Conservation (phyloP, 1,140 invertebrate species). For the Agraylea sexmaculata region DNA sequence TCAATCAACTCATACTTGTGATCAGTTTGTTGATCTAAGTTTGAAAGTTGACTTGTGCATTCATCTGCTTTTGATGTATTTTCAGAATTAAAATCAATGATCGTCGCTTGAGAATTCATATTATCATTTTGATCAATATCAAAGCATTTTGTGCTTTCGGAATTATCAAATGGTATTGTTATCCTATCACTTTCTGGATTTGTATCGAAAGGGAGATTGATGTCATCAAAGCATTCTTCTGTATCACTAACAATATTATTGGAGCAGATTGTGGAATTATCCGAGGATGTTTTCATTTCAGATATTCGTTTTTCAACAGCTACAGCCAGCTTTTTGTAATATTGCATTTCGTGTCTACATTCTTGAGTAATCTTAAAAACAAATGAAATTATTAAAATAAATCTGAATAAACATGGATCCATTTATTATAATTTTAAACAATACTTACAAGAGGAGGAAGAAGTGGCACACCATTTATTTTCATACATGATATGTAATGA, state of each 20-base stretch:
- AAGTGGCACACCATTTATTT: slow-evolving; percentile 48
- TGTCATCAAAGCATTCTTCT: slow-evolving; percentile 16
- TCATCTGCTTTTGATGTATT: not conserved
- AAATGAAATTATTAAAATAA: slow-evolving; percentile 5
- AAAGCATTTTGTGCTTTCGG: slow-evolving; percentile 1
- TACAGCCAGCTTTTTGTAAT: slow-evolving; percentile 48
- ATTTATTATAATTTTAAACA: slow-evolving; percentile 15
- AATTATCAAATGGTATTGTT: slow-evolving; percentile 2
- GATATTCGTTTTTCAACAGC: slow-evolving; percentile 41
- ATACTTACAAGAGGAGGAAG: slow-evolving; percentile 48
- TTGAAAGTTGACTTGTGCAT: too few species aligned
- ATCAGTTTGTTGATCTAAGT: too few species aligned
- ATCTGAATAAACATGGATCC: slow-evolving; percentile 7
- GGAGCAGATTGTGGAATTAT: slow-evolving; percentile 15
- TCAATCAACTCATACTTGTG: too few species aligned
- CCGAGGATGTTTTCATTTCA: slow-evolving; percentile 21
- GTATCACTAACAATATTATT: slow-evolving; percentile 16
- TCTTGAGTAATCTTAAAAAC: slow-evolving; percentile 43
- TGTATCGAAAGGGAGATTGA: slow-evolving; percentile 13
- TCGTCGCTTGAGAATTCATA: slow-evolving; percentile 20
- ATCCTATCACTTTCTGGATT: slow-evolving; percentile 3
- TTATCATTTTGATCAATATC: slow-evolving; percentile 17
- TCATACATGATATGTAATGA: slow-evolving; percentile 45
- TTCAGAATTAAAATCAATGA: slow-evolving; percentile 16
- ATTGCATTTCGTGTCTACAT: slow-evolving; percentile 48